Base-by-base conservation (phyloP, 2,113 vertebrate genomes). In the Cottus gobio region DNA sequence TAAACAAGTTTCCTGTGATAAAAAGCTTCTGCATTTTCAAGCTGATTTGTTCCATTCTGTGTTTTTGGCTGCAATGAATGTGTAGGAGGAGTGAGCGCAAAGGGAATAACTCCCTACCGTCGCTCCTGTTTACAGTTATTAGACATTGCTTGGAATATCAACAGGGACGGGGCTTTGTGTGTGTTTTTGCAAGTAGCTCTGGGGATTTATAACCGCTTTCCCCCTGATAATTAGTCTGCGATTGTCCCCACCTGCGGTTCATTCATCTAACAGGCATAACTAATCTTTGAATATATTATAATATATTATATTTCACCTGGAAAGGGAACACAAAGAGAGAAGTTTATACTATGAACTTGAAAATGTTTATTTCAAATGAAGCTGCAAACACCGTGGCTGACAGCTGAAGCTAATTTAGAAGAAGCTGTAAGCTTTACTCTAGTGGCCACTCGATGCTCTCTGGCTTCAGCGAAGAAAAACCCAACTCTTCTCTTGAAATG, bases 51-150 rank as follows among this genome's bases (percentile, higher is more conserved):
- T 37, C 31, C 36, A 75, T 61, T 34, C 28, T 61, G 24, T 66
- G 67, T 69, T 76, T 77, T 86, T 85, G 77, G 85, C 80, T 77
- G 60, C 0, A 7, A 37, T 75, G 3, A 36, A 37, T 69, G 77
- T 61, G 86, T 61, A 61, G 82, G 79, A 83, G 84, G 78, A 82
- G 54, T 30, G 22, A 15, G 44, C 75, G 74, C 48, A 71, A 34
- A 67, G 57, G 57, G 30, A 58, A 58, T 4, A 72, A 76, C 82
- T 84, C 72, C 81, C 76, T 63, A 1, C 70, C 69, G 84, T 56
- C 54, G 9, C 78, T 84, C 39, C 71, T 75, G 64, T 91, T 91
- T 84, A 88, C 75, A 82, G 72, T 69, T 37, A n/a, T 56, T 64
- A 68, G 67, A 79, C 39, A 4, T 75, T n/a, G 24, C 62, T 72